phyloP scores from a whole-genome alignment of 2,888 invertebrate species.

The Cheiracanthium punctorium region DNA sequence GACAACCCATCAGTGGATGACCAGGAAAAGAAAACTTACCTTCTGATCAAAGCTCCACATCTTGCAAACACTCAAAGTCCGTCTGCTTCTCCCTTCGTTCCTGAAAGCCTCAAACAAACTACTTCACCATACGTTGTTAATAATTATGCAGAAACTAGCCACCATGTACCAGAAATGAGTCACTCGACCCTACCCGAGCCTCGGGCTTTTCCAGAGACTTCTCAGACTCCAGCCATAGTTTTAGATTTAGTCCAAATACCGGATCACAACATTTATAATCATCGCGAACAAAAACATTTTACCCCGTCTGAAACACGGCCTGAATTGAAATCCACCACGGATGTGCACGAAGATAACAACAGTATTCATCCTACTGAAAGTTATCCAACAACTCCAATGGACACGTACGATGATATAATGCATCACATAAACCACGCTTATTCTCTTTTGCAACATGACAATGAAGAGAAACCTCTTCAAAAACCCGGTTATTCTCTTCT shows the following conservation, averaged over 20 bases:
- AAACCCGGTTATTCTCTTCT: not conserved
- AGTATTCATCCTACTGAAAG: not conserved
- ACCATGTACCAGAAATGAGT: not conserved
- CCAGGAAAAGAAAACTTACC: conserved; percentile 7
- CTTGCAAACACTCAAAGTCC: conserved; percentile 33
- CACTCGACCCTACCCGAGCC: not conserved
- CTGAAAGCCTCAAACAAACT: not conserved
- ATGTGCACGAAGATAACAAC: too few relatives aligned
- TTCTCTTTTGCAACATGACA: not conserved
- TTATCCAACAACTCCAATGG: not conserved
- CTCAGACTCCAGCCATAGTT: not conserved
- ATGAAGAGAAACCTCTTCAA: too few relatives aligned
- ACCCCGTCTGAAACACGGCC: not conserved
- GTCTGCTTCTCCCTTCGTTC: conserved; percentile 16
- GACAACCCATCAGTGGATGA: not conserved
- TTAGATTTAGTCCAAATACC: conserved; percentile 22
- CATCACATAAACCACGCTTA: not conserved
- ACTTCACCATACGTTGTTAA: not conserved
- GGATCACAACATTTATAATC: not conserved
- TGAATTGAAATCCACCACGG: not conserved
- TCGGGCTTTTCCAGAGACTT: not conserved
- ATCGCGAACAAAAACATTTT: too few relatives aligned
- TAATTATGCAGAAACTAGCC: not conserved
- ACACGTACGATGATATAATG: too few relatives aligned
- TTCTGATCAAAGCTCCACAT: conserved; percentile 19